Evolutionary conservation across 2,113 vertebrate genomes (phyloP).

Genomic region (Origma solitaria): DNA sequence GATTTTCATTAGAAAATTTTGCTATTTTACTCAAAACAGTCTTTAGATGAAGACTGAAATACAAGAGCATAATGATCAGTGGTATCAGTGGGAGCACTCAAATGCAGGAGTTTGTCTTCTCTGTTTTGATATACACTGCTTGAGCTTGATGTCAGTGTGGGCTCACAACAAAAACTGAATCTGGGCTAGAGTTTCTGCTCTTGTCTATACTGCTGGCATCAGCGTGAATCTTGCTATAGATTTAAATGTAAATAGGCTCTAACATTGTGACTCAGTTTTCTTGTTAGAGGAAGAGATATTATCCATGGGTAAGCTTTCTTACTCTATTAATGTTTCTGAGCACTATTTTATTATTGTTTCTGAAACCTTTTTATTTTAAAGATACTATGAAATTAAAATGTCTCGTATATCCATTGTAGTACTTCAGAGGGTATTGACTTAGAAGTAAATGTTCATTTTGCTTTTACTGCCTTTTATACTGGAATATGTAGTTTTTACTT

Average conservation of each 20-base stretch:
- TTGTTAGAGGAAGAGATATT: neutral
- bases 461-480: neutral
- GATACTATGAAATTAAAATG: neutral
- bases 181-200: neutral
- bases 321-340: neutral
- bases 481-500: neutral
- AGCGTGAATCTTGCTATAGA: neutral
- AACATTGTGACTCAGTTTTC: neutral
- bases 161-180: neutral
- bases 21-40: neutral
- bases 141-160: neutral
- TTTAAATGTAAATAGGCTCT: neutral
- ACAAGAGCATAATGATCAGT: neutral
- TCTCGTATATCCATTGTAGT: neutral
- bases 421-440: neutral
- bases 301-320: neutral
- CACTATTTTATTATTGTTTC: neutral
- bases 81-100: neutral
- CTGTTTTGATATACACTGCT: neutral
- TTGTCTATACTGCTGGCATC: neutral
- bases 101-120: neutral
- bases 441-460: neutral
- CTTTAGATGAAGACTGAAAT: neutral
- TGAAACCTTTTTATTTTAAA: neutral
- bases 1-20: neutral